Base-by-base conservation (phyloP, 2,113 vertebrate genomes). In the Scatophagus argus region DNA sequence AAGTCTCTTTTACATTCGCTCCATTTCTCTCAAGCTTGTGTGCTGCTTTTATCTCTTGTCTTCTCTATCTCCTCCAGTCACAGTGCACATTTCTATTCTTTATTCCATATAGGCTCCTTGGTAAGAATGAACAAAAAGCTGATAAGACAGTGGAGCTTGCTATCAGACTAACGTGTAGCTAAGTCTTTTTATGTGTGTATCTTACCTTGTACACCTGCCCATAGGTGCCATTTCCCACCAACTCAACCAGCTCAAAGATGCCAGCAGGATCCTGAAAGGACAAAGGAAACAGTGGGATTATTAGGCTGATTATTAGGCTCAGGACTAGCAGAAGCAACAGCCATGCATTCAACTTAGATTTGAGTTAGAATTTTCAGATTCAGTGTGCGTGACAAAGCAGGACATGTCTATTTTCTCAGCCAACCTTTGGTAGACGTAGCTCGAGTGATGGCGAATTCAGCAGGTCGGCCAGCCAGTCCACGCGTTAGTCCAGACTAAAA, bases 131-230 rank as follows among this genome's bases (percentile, higher is more conserved):
- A 59, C 25, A 55, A 49, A n/a, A 56, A 43, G 74, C 49, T 51
- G 27, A 74, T 46, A 29, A 69, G 25, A 64, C 8, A 8, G 27
- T 1, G 6, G 54, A 29, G 4, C 14, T 0, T 59, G 44, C 23
- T 38, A 56, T 73, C 66, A 62, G 56, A 55, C n/a, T 23, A 56
- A 43, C 59, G 36, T 29, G n/a, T 38, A 44, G 43, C 31, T 27
- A 31, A 25, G 47, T 60, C 4, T 31, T 6, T 71, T 23, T 51
- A 21, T 51, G 12, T 13, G 63, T 51, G 63, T 25, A 8, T 41
- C 92, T 94, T 95, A 98, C 98, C 96, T 99, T 99, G 90, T 97
- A 99, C 52, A 99, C 98, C 82, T 98, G 97, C 39, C 98, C 98
- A 0, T 99, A 99, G 1, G 98, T 99, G 68, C 98, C 98, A 93